phyloP scores from a whole-genome alignment of 2,888 invertebrate species.

The Acanthococcus lagerstroemiae region DNA sequence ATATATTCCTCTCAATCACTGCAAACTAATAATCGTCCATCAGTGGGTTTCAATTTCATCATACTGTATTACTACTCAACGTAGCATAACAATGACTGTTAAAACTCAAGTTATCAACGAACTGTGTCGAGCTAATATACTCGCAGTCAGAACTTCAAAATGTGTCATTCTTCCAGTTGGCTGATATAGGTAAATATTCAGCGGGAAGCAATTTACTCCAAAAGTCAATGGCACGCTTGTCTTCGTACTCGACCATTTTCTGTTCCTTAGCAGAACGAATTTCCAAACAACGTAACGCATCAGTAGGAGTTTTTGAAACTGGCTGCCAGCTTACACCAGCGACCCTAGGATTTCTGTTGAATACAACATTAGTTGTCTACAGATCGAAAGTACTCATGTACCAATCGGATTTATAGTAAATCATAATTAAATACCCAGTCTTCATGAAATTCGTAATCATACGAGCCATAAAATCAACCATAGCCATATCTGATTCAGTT shows the following conservation, averaged over 20 bases:
- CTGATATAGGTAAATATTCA: no score
- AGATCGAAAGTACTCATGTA: neutral
- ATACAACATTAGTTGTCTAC: neutral
- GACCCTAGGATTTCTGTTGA: neutral
- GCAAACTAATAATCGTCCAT: no score
- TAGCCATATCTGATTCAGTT: slow-evolving; percentile 43
- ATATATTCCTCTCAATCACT: no score
- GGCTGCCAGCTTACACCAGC: slow-evolving; percentile 2
- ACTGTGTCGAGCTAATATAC: no score
- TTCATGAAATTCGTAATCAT: slow-evolving; percentile 7
- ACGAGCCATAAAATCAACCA: slow-evolving; percentile 1
- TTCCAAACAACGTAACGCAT: neutral
- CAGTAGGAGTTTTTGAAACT: neutral
- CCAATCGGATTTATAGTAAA: neutral
- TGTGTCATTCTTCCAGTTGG: no score
- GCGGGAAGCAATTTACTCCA: slow-evolving; percentile 10
- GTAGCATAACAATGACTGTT: no score
- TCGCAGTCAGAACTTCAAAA: no score
- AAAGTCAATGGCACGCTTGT: neutral
- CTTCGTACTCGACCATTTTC: neutral
- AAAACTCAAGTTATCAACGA: no score
- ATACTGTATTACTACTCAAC: no score
- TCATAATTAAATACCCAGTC: neutral
- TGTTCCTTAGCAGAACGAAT: neutral
- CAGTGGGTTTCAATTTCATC: no score